Evolutionary conservation across 2,113 vertebrate species (phyloP).

Genomic region (Pseudorasbora parva): DNA sequence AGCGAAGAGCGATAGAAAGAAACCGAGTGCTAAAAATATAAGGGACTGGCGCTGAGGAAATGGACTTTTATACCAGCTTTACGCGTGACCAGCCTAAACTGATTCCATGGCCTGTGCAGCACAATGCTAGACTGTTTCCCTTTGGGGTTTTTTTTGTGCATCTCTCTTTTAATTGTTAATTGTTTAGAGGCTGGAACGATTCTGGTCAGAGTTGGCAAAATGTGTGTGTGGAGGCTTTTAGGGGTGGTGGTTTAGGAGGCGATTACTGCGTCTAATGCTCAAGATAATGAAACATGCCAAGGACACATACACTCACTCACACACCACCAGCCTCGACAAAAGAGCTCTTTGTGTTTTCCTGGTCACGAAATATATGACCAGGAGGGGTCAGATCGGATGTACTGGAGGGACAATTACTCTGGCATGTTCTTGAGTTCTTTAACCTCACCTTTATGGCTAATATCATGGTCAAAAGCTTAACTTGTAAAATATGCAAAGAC

Average conservation of each 20-base stretch:
- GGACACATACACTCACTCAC: conserved; percentile 17
- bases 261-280: conserved; percentile 27
- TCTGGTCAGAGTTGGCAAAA: background rate
- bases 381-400: background rate
- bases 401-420: background rate
- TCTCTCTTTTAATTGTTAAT: conserved; percentile 52
- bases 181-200: conserved; percentile 42
- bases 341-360: conserved; percentile 23
- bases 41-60: background rate
- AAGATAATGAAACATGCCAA: conserved; percentile 14
- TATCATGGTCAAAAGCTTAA: background rate
- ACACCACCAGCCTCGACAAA: conserved; percentile 31
- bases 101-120: conserved; percentile 1
- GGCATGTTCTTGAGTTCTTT: background rate
- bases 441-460: background rate
- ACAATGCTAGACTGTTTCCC: conserved; percentile 54
- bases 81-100: conserved; percentile 28
- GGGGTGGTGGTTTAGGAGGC: conserved; percentile 7
- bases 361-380: conserved; percentile 17
- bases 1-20: conserved; percentile 29
- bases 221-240: background rate
- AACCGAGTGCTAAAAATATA: background rate
- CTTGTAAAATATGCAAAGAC: background rate
- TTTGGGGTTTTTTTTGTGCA: background rate
- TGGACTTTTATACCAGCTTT: conserved; percentile 12